Evolutionary conservation across 2,888 invertebrate genomes (phyloP), one percentile per base, ranked within the genome.

Genomic region (Agrotis puta): DNA sequence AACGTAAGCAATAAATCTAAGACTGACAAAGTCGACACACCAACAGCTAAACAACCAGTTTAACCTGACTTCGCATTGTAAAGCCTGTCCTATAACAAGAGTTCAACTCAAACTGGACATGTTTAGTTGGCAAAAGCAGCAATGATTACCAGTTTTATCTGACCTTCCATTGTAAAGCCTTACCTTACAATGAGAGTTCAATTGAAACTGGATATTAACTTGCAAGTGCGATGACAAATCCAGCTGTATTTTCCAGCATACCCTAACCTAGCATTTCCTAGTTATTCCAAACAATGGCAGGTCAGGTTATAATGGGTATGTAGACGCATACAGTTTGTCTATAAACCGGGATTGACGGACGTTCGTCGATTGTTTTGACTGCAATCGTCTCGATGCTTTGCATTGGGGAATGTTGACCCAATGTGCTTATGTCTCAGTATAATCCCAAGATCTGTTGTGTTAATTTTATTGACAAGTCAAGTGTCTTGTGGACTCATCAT

Each of bases 281-380:
- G 54, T 27, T 0, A 18, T 54, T 27, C 13, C 11, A 5, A 18
- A 39, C 22, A 48, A 39, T 39, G 33, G 7, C 9, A 67, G 18
- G 5, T 27, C 43, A 67, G 14, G 0, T 7, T 18, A 67, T 20
- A 20, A 9, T 43, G 5, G 27, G 14, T 18, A 7, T 22, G 64
- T 54, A 33, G 33, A 33, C 7, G 33, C 33, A 45, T 73, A 65
- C 61, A 59, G 77, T 57, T 74, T 50, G 61, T 6, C 64, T 70
- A 54, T 77, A 81, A 75, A 81, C 75, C 72, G 77, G 82, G 78
- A 78, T 62, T 13, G 56, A 62, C 61, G 39, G 67, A 77, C 80
- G 82, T 85, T 86, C 84, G 88, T 77, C 83, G 82, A 87, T 89
- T 92, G 92, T 92, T 92, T 92, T 90, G 92, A 86, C 91, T 90